These are phyloP conservation scores for Galerucella pusilla DNA, from an alignment of 2,888 invertebrate genomes.

Conservation along the genomic window DNA sequence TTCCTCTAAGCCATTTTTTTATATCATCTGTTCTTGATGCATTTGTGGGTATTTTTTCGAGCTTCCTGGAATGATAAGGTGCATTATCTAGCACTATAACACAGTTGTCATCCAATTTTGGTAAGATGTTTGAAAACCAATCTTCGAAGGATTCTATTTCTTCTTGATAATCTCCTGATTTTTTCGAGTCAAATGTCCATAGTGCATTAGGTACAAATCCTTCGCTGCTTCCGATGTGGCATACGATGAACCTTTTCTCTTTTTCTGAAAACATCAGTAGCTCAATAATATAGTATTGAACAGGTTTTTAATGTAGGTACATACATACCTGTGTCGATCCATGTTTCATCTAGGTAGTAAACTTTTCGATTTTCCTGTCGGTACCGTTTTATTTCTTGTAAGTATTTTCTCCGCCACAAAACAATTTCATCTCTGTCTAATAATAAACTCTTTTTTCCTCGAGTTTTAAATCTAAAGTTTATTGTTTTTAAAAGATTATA, in stretches of 20 bases:
- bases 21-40: conserved; percentile 37
- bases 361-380: conserved; percentile 39
- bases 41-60: conserved; percentile 37
- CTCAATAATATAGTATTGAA: too few species aligned
- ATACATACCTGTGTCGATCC: conserved; percentile 41
- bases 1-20: neutral
- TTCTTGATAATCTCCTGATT: conserved; percentile 35
- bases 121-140: conserved; percentile 36
- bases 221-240: conserved; percentile 37
- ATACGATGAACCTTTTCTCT: conserved; percentile 33
- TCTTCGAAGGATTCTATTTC: conserved; percentile 33
- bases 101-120: conserved; percentile 24
- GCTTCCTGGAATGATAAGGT: conserved; percentile 34
- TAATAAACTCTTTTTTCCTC: conserved; percentile 35
- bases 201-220: conserved; percentile 36
- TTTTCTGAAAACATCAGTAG: neutral
- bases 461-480: conserved; percentile 1
- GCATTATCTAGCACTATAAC: conserved; percentile 44
- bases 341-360: conserved; percentile 47
- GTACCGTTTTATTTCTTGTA: conserved; percentile 35
- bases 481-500: conserved; percentile 34
- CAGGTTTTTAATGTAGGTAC: too few species aligned
- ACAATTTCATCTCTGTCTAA: conserved; percentile 42
- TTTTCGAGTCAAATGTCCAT: conserved; percentile 34
- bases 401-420: conserved; percentile 37